Base-by-base conservation (phyloP, 1,140 invertebrate species). In the Hylyphantes graminicola region DNA sequence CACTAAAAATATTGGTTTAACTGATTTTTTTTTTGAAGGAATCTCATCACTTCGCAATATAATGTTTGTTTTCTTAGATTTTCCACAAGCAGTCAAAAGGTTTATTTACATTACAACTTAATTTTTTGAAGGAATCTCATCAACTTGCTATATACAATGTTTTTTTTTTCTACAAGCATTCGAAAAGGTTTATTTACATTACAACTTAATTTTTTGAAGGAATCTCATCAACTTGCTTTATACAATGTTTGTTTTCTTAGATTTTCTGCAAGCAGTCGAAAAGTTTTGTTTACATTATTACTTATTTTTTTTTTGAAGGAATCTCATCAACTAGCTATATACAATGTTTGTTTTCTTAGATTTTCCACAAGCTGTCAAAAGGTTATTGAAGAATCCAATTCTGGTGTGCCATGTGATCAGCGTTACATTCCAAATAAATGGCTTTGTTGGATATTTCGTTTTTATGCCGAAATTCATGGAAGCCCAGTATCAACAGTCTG, bases 401-500 rank as follows among this genome's bases (percentile, higher is more conserved):
- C 90, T 94, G 50, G 93, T 94, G 90, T 93, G 92, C 87, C 94
- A 94, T 86, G 93, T 93, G 80, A 88, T 94, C 0, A 92, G 93
- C 0, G 91, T 92, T 0, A 91, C 94, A 2, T 94, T 94, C 87
- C 94, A 94, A 87, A 91, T 94, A 13, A 91, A 94, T 86, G 93
- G 93, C 0, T 93, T 93, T 86, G 93, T 93, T 89, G 94, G 94
- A 0, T 94, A 94, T 86, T 94, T 93, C 92, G 93, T 94, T 9
- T 94, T 94, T 86, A 92, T 94, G 88, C 94, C 94, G 0, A 94
- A 94, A 87, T 95, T 94, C 82, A 93, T 94, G 74, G 94, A 94
- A 89, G 93, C 92, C 0, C 93, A 94, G 88, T 95, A 94, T 87
- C 91, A 93, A 85, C 93, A 94, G 86, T 93, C 94, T 13, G 93